Evolutionary conservation across 2,113 vertebrate species (phyloP).

Genomic region (Brachirus orientalis): DNA sequence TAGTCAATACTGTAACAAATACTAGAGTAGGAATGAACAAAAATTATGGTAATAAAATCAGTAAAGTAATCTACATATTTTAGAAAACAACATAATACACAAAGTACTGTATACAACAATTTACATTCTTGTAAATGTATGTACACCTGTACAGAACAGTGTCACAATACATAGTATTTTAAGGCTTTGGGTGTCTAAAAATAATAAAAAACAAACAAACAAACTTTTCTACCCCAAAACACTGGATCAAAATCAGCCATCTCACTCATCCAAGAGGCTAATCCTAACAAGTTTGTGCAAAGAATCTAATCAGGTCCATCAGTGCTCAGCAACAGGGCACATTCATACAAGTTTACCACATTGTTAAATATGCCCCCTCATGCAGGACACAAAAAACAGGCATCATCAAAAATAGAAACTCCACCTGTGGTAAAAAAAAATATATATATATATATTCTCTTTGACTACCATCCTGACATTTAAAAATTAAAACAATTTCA

Average conservation of each 20-base stretch:
- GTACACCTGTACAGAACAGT: conserved; percentile 81
- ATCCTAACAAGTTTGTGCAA: conserved; percentile 83
- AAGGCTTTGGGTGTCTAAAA: conserved; percentile 78
- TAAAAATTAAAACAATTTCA: conserved; percentile 33
- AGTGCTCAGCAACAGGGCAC: conserved; percentile 75
- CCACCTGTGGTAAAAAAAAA: conserved; percentile 41
- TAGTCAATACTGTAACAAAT: conserved; percentile 85
- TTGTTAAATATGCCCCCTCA: conserved; percentile 61
- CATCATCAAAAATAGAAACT: conserved; percentile 50
- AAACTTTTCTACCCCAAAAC: conserved; percentile 68
- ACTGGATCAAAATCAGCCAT: conserved; percentile 73
- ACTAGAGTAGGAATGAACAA: conserved; percentile 74
- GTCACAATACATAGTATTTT: conserved; percentile 87
- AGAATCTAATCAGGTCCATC: conserved; percentile 79
- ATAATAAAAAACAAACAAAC: conserved; percentile 21
- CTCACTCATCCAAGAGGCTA: conserved; percentile 66
- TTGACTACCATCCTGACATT: conserved; percentile 34
- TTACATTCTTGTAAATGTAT: conserved; percentile 83
- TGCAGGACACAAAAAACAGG: conserved; percentile 52
- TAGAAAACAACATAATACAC: conserved; percentile 79
- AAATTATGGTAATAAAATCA: conserved; percentile 72
- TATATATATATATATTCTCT: conserved; percentile 41
- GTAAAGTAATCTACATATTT: conserved; percentile 70
- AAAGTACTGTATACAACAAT: conserved; percentile 78
- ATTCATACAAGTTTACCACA: conserved; percentile 76